Conservation (phyloP, 2,113 vertebrate genomes). For the Aphyosemion australe region DNA sequence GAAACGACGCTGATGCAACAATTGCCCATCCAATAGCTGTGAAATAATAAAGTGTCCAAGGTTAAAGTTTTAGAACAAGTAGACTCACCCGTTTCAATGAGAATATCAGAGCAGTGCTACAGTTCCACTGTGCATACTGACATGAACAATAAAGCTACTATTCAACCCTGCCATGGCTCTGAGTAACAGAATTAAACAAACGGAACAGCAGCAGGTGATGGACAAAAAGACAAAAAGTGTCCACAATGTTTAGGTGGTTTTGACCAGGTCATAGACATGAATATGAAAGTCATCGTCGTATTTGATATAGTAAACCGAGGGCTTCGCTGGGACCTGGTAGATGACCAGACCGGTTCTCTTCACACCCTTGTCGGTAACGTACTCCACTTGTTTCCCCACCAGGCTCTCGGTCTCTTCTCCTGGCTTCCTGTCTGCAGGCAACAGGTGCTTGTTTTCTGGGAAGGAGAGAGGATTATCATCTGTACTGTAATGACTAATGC, state of each 20-base stretch:
- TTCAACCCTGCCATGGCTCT: slow-evolving; percentile 42
- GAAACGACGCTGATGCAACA: slow-evolving; percentile 25
- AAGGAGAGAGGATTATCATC: slow-evolving; percentile 19
- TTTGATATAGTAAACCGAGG: slow-evolving; percentile 85
- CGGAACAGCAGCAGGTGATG: slow-evolving; percentile 42
- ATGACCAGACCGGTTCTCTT: slow-evolving; percentile 85
- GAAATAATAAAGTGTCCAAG: slow-evolving; percentile 36
- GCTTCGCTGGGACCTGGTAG: slow-evolving; percentile 84
- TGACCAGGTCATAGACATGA: slow-evolving; percentile 85
- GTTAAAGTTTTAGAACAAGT: slow-evolving; percentile 23
- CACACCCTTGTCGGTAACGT: slow-evolving; percentile 84
- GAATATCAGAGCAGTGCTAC: slow-evolving; percentile 61
- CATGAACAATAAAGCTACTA: slow-evolving; percentile 52
- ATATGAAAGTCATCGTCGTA: slow-evolving; percentile 87
- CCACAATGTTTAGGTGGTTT: slow-evolving; percentile 78
- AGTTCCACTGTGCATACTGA: slow-evolving; percentile 65
- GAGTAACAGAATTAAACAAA: slow-evolving; percentile 35
- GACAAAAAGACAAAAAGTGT: slow-evolving; percentile 43
- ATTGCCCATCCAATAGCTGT: slow-evolving; percentile 34
- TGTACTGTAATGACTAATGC: not conserved
- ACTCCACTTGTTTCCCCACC: slow-evolving; percentile 86
- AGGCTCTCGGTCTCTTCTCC: slow-evolving; percentile 84
- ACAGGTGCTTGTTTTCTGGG: slow-evolving; percentile 83
- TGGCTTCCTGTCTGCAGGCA: slow-evolving; percentile 84
- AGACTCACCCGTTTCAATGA: slow-evolving; percentile 22